Base-by-base conservation (phyloP, 1,140 invertebrate genomes). In the Psix sp. region DNA sequence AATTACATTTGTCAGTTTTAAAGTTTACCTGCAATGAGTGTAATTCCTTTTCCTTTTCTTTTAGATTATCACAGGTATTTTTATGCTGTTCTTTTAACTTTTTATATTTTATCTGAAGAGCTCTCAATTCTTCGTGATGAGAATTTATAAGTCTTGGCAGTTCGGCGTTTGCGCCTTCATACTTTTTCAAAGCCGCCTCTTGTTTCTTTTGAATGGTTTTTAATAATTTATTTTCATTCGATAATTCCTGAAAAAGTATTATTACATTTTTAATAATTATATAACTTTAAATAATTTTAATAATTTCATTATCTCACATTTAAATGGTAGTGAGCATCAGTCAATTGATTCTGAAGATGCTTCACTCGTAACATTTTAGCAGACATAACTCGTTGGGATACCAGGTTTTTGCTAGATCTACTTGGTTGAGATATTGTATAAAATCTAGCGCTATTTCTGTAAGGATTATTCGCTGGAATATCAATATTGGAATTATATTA, bases 261-360 rank as follows among this genome's bases (percentile, higher is more conserved):
- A 35, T 39, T 42, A 49, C 26, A 36, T 21, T 33, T n/a, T 16
- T 9, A 26, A 31, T 15, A 36, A 29, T 29, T 29, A 3, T 7
- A n/a, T 29, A 29, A 29, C 7, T 2, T 13, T 11, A 11, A 35
- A 35, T 11, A 35, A 5, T 35, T 11, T 5, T 14, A 5, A 35
- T 26, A 43, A 1, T 33, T 54, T 14, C 7, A 46, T 24, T 29
- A n/a, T 83, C 80, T 85, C 83, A 93, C 92, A 82, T 93, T 90
- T 18, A 94, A 88, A 81, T 93, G 92, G 73, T 90, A 92, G 80
- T 94, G 93, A 7, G 93, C 92, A 84, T 94, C 92, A 18, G 92
- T 90, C 43, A 95, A 78, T 84, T 94, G 92, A 83, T 93, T 95
- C 85, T 94, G 93, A 38, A 94, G 82, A 52, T 92, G 90, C 78